Percentiles rank a stretch among this genome's conserved stretches.
These are phyloP conservation scores for Osmerus eperlanus DNA, from an alignment of 2,113 vertebrate genomes.

Conservation along the genomic window DNA sequence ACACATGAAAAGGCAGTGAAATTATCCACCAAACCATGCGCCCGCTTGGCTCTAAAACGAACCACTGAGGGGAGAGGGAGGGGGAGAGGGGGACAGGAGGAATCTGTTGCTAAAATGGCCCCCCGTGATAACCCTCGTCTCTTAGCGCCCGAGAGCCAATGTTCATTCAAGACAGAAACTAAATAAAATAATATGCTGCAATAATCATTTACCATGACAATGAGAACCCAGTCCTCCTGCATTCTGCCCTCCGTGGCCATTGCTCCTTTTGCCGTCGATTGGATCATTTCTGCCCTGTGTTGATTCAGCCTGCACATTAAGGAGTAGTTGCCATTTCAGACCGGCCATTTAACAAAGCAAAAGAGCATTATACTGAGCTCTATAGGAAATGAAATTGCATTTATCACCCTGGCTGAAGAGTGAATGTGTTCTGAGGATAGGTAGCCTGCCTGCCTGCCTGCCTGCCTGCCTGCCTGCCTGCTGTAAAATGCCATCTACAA, in stretches of 20 bases:
- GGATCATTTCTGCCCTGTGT: constrained; percentile 40
- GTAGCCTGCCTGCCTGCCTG: no score
- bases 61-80: constrained; percentile 54
- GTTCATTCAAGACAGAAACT: constrained; percentile 22
- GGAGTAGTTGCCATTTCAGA: constrained; percentile 42
- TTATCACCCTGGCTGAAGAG: constrained; percentile 33
- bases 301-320: constrained; percentile 46
- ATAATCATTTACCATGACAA: constrained; percentile 44
- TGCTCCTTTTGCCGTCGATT: constrained; percentile 24
- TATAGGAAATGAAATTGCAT: constrained; percentile 40
- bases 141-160: constrained; percentile 9
- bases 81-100: constrained; percentile 46
- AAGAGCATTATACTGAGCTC: constrained; percentile 37
- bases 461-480: background rate
- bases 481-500: constrained; percentile 31
- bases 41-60: constrained; percentile 62
- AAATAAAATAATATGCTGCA: constrained; percentile 37
- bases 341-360: constrained; percentile 45
- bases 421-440: constrained; percentile 22
- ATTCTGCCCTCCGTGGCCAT: constrained; percentile 9
- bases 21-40: constrained; percentile 68
- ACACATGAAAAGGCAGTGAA: constrained; percentile 73
- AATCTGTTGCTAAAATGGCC: constrained; percentile 64
- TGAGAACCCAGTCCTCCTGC: constrained; percentile 26
- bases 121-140: constrained; percentile 52